These are phyloP conservation scores for Proales similis DNA, from an alignment of 1,140 invertebrate species.

Conservation along the genomic window DNA sequence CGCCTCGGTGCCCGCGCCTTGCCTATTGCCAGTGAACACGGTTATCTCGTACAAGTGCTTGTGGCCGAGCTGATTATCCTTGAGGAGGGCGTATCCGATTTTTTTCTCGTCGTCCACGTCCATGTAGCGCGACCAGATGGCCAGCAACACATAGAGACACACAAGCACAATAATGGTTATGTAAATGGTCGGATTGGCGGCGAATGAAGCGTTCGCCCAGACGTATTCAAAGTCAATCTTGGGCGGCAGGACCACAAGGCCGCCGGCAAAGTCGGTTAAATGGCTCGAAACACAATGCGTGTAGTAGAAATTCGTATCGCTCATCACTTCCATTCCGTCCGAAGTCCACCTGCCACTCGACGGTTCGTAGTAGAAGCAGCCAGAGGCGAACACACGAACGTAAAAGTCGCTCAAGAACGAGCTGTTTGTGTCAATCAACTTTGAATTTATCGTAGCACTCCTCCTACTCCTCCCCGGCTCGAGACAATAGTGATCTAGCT, in stretches of 20 bases:
- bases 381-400: background rate
- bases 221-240: conserved; percentile 52
- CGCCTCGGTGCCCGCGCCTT: conserved; percentile 46
- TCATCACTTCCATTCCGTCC: conserved; percentile 37
- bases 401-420: conserved; percentile 24
- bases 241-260: conserved; percentile 51
- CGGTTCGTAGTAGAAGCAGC: background rate
- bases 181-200: conserved; percentile 56
- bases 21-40: conserved; percentile 48
- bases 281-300: conserved; percentile 48
- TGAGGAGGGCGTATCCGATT: conserved; percentile 46
- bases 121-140: background rate
- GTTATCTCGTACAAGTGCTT: conserved; percentile 50
- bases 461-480: too few relatives aligned
- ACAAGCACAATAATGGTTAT: conserved; percentile 19
- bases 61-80: conserved; percentile 51
- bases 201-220: conserved; percentile 54
- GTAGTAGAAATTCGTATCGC: conserved; percentile 39
- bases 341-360: background rate
- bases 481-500: conserved; percentile 1
- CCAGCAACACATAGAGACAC: background rate
- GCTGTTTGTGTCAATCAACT: too few relatives aligned
- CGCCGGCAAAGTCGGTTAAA: conserved; percentile 51
- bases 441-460: too few relatives aligned
- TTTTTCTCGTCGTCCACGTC: background rate